Evolutionary conservation across 2,113 vertebrate genomes (phyloP), one percentile per base, ranked within the genome.

Genomic region (Gobio gobio): DNA sequence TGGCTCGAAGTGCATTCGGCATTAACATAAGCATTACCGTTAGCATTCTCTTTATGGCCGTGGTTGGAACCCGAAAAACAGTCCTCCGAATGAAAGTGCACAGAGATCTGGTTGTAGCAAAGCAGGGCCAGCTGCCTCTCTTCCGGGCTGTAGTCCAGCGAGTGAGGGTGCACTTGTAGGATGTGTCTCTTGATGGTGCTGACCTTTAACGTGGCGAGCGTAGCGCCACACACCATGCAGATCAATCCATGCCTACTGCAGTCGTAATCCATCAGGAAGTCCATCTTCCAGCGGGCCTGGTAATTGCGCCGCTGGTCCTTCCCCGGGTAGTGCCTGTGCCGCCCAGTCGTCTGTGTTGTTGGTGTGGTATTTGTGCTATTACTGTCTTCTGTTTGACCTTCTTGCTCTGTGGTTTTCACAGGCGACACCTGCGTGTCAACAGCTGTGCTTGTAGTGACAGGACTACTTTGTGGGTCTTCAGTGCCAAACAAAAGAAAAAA

Each of bases 261-360:
- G 92, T 97, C 95, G 47, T 98, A 98, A 83, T 97, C 97, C 97
- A 98, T 98, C 92, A 98, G 94, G 92, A 94, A 98, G 64, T 98
- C 96, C 73, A 92, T 90, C 88, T 96, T 91, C 97, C 97, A 98
- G 92, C 95, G 96, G 74, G 92, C 94, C 94, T 98, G 97, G 94
- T 98, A 98, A 93, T 97, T 97, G 64, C 97, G 95, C 36, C 95
- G 92, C 94, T 97, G 96, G 94, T 95, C 96, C 84, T 95, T 96
- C 66, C 95, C 95, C 4, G 95, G 96, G 85, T 93, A 95, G 70
- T 95, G 95, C 58, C 91, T 84, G 49, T 94, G 93, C 18, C 93
- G 93, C 2, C 84, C 85, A 1, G 51, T 18, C 5, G 64, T 56
- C 3, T 76, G 51, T 0, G 89, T 63, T 8, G 90, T 45, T 2